Evolutionary conservation across 2,888 invertebrate species (phyloP), one percentile per base, ranked within the genome.

Genomic region (Holacanthella duospinosa): DNA sequence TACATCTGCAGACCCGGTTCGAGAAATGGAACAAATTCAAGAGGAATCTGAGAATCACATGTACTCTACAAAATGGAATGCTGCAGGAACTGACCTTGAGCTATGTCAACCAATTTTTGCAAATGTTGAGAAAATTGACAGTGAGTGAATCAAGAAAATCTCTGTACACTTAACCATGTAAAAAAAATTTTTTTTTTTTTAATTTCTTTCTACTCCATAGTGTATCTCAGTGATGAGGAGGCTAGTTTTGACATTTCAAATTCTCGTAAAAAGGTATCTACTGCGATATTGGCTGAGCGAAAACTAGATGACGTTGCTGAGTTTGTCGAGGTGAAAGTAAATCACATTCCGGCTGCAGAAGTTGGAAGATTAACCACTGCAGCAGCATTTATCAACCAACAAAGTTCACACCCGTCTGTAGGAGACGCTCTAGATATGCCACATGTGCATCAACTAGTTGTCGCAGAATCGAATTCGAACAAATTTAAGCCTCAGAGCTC

Each of bases 21-120:
- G n/a, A 4, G 58, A 58, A 58, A 58, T 29, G 24, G 64, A 62
- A 44, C 27, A 29, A 25, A 59, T 25, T 4, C 27, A 55, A 21
- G 56, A 54, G 24, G 64, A 67, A 2, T 63, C 66, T 24, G 69
- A 69, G 59, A 69, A 69, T 59, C 43, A 44, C 9, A 48, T 63
- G 6, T 57, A 64, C 26, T 65, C 69, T 2, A 63, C 64, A 19
- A 64, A 58, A 43, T 69, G 69, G 69, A 66, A 63, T 36, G 27
- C 43, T 19, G 61, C 43, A 2, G 26, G 43, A n/a, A 59, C 24
- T 44, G 59, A 43, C 6, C n/a, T n/a, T n/a, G n/a, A n/a, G n/a
- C 3, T 59, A 26, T 4, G n/a, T 48, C 16, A 9, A n/a, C 48
- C 48, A n/a, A 21, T 48, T 21, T 21, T 48, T 4, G 16, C 48